Evolutionary conservation across 2,797 vertebrate genomes (phyloP).

Genomic region (Sebastes kiyomatsui): DNA sequence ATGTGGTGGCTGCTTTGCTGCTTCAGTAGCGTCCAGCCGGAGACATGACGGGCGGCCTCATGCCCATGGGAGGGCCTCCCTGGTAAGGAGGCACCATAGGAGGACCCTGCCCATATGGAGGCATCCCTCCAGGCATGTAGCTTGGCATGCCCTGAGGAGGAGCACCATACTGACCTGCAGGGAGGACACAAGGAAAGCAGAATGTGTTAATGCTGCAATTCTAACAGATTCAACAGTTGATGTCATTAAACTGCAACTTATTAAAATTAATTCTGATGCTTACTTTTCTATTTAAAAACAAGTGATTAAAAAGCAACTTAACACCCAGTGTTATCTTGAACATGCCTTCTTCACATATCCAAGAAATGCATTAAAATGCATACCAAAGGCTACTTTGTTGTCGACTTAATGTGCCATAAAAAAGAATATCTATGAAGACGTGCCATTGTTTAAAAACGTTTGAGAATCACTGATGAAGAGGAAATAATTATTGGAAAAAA

Average conservation of each 20-base stretch:
- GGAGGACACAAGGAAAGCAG: neutral
- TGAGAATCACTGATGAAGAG: neutral
- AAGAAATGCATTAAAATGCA: neutral
- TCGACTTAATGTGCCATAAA: neutral
- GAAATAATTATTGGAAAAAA: neutral
- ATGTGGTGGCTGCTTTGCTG: conserved; percentile 87
- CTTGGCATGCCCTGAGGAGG: conserved; percentile 97
- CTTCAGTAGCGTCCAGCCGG: conserved; percentile 98
- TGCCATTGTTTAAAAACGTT: neutral
- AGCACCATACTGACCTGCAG: conserved; percentile 93
- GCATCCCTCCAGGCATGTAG: conserved; percentile 96
- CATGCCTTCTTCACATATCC: neutral
- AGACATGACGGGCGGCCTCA: conserved; percentile 99
- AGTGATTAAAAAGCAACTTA: neutral
- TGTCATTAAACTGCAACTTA: neutral
- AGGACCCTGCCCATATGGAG: conserved; percentile 95
- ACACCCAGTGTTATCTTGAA: neutral
- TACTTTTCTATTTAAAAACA: neutral
- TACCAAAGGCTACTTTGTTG: neutral
- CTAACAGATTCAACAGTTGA: neutral
- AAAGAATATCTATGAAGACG: neutral
- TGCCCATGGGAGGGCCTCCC: conserved; percentile 96
- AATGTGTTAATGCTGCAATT: neutral
- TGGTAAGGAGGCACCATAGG: conserved; percentile 97
- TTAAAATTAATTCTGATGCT: rapidly evolving